Percentiles rank a stretch among this genome's conserved stretches.
Conservation (phyloP, 1,140 invertebrate species). For the Bombus breviceps region DNA sequence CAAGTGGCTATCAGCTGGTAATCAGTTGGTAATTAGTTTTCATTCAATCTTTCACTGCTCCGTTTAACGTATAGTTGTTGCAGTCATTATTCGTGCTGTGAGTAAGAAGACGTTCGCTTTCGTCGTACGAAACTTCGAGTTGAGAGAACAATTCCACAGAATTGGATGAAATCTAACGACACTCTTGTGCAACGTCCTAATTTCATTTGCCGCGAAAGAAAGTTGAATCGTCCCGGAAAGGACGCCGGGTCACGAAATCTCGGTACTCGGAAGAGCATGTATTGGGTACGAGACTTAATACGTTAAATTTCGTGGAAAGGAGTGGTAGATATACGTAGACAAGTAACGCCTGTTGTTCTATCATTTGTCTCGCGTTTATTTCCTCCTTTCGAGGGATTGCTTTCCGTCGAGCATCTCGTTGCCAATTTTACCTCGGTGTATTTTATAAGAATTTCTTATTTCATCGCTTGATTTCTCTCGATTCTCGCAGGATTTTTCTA, state of each 20-base stretch:
- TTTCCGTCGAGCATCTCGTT: neutral
- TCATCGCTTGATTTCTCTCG: neutral
- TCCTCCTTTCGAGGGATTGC: neutral
- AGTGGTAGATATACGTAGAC: too few relatives aligned
- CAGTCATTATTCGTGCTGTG: neutral
- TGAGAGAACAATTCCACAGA: neutral
- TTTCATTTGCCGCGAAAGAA: constrained; percentile 27
- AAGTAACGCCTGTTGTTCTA: neutral
- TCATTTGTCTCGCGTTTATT: constrained; percentile 30
- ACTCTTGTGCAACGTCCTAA: neutral
- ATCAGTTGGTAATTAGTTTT: constrained; percentile 27
- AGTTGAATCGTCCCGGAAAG: too few relatives aligned
- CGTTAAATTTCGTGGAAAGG: neutral
- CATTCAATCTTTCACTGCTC: constrained; percentile 8
- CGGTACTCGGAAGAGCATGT: neutral
- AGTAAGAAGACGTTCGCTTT: neutral
- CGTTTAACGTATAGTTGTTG: too few relatives aligned
- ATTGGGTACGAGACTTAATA: neutral
- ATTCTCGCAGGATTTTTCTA: neutral
- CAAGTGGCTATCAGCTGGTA: constrained; percentile 25
- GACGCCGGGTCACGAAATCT: neutral
- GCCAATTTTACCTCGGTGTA: constrained; percentile 23
- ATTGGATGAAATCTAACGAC: constrained; percentile 6
- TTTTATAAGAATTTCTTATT: neutral
- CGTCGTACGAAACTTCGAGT: neutral